phyloP scores from a whole-genome alignment of 2,888 invertebrate genomes.

The Orthosia gracilis region DNA sequence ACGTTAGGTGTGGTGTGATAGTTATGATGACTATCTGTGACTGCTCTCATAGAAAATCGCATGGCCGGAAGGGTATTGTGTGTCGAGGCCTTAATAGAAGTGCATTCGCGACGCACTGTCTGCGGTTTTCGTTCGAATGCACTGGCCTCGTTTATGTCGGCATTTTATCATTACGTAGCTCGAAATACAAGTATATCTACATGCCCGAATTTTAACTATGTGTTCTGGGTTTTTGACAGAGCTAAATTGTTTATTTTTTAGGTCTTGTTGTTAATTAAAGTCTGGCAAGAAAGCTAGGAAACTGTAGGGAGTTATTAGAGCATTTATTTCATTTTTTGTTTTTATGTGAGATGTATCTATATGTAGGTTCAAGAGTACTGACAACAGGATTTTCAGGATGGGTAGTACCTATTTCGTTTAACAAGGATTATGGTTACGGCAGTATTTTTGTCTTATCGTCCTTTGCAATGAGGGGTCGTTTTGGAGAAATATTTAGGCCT shows the following conservation, averaged over 20 bases:
- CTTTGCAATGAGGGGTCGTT: neutral
- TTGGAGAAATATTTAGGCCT: neutral
- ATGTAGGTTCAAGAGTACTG: neutral
- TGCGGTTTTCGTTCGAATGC: constrained; percentile 68
- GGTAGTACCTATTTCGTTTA: neutral
- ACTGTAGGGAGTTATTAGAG: neutral
- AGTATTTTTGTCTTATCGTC: neutral
- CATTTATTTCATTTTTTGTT: neutral
- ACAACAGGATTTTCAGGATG: neutral
- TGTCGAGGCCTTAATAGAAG: constrained; percentile 46
- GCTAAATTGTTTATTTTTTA: constrained; percentile 10
- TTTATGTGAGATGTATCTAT: neutral
- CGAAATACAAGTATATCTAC: constrained; percentile 49
- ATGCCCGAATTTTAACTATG: constrained; percentile 42
- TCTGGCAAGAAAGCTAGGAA: neutral
- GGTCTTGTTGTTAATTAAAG: neutral
- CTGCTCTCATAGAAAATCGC: constrained; percentile 31
- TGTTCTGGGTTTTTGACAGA: constrained; percentile 26
- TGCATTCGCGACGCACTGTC: constrained; percentile 61
- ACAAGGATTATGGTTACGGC: too few species aligned
- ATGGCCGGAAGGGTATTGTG: constrained; percentile 30
- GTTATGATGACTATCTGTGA: constrained; percentile 38
- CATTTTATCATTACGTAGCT: constrained; percentile 58
- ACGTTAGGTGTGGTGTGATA: constrained; percentile 11
- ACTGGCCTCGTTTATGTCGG: constrained; percentile 58